These are phyloP conservation scores for Drosophila arizonae DNA, from an alignment of 1,140 invertebrate species.

Conservation along the genomic window DNA sequence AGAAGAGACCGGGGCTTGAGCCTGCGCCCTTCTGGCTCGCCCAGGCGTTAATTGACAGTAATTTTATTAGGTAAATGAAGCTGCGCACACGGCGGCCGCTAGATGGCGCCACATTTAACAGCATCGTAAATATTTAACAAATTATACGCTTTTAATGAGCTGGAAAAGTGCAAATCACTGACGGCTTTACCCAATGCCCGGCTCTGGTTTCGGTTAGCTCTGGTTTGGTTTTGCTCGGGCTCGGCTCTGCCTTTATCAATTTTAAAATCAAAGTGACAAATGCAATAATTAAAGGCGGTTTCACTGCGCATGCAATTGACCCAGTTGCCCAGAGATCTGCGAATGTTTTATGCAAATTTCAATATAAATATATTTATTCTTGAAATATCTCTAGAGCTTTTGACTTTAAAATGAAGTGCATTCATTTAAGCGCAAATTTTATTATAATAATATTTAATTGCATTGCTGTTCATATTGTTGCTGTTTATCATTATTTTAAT, in stretches of 20 bases:
- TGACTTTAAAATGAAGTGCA: too few relatives aligned
- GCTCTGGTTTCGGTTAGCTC: background rate
- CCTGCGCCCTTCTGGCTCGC: background rate
- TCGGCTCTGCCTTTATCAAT: background rate
- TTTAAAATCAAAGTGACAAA: conserved; percentile 32
- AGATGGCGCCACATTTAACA: conserved; percentile 53
- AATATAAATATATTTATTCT: too few relatives aligned
- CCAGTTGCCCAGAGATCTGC: conserved; percentile 18
- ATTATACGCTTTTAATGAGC: conserved; percentile 80
- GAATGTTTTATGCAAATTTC: background rate
- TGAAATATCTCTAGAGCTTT: too few relatives aligned
- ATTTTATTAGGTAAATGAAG: conserved; percentile 79
- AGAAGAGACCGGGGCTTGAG: background rate
- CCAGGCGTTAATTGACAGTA: conserved; percentile 75
- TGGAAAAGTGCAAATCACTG: conserved; percentile 80
- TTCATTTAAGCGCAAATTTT: too few relatives aligned
- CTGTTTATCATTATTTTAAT: too few relatives aligned
- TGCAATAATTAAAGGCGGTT: conserved; percentile 53
- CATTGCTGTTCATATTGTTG: too few relatives aligned
- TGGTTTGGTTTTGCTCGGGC: background rate
- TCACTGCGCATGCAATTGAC: conserved; percentile 36
- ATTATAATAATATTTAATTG: too few relatives aligned
- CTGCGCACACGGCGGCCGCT: conserved; percentile 32
- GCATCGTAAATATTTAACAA: conserved; percentile 78
- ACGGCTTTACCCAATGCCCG: conserved; percentile 36